Conservation (phyloP, 1,140 invertebrate genomes). For the Melipona quadrifasciata region DNA sequence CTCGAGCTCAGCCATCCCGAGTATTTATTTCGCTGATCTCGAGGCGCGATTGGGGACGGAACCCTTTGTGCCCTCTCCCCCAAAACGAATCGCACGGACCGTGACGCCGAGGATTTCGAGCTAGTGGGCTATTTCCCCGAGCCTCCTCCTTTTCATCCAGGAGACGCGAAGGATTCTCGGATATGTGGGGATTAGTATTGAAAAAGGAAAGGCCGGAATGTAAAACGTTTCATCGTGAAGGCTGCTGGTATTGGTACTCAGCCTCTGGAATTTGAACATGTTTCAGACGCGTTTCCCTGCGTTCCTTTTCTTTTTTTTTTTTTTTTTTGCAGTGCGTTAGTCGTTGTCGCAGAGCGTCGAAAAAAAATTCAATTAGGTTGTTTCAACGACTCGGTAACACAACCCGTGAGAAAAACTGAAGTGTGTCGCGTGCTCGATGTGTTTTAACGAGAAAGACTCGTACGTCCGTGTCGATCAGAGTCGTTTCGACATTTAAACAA, state of each 20-base stretch:
- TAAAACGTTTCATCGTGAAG: neutral
- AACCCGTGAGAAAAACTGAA: constrained; percentile 22
- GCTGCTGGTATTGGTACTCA: neutral
- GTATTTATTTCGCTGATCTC: constrained; percentile 51
- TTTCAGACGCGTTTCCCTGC: neutral
- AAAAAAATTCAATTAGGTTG: constrained; percentile 24
- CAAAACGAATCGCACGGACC: constrained; percentile 17
- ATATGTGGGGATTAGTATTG: neutral
- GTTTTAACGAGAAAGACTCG: neutral
- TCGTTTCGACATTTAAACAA: neutral
- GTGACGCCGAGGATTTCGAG: neutral
- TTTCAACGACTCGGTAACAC: neutral
- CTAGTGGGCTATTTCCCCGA: neutral
- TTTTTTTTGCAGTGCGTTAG: neutral
- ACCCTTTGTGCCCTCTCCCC: constrained; percentile 14
- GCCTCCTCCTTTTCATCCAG: neutral
- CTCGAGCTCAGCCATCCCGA: neutral
- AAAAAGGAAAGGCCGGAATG: neutral
- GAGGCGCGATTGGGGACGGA: constrained; percentile 20
- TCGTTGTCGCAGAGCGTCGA: neutral
- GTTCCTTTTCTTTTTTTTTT: neutral
- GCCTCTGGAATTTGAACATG: neutral
- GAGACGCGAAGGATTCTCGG: neutral
- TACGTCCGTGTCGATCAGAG: neutral
- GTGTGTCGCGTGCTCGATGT: neutral